Conservation (phyloP, 2,888 invertebrate genomes). For the Scelioninae gen. 1 region DNA sequence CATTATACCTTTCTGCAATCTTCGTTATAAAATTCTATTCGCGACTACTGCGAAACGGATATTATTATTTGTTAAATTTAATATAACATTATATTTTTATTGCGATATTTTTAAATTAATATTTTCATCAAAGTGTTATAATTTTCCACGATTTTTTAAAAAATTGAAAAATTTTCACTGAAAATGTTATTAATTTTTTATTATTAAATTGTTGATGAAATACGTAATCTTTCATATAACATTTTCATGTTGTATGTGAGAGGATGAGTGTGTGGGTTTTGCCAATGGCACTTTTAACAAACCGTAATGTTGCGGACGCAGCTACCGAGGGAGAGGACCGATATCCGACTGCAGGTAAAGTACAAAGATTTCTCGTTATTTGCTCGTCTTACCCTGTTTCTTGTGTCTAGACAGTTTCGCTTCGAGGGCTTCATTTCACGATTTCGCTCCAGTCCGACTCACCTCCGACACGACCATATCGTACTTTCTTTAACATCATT, state of each 20-base stretch:
- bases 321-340: constrained; percentile 83
- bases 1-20: constrained; percentile 53
- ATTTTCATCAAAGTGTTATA: too few species aligned
- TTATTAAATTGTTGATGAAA: too few species aligned
- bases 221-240: too few species aligned
- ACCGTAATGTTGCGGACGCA: constrained; percentile 79
- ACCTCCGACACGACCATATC: constrained; percentile 47
- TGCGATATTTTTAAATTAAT: too few species aligned
- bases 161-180: too few species aligned
- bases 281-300: constrained; percentile 65
- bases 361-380: constrained; percentile 69
- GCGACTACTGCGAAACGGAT: constrained; percentile 7
- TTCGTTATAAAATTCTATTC: constrained; percentile 24
- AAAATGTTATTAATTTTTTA: too few species aligned
- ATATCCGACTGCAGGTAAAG: constrained; percentile 83
- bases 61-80: constrained; percentile 25
- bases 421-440: too few species aligned
- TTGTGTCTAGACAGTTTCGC: too few species aligned
- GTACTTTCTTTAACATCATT: constrained; percentile 73
- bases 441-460: constrained; percentile 58
- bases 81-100: constrained; percentile 11
- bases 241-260: too few species aligned
- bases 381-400: constrained; percentile 55
- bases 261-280: constrained; percentile 10
- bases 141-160: too few species aligned